Evolutionary conservation across 2,888 invertebrate genomes (phyloP).

Genomic region (Agapostemon virescens): DNA sequence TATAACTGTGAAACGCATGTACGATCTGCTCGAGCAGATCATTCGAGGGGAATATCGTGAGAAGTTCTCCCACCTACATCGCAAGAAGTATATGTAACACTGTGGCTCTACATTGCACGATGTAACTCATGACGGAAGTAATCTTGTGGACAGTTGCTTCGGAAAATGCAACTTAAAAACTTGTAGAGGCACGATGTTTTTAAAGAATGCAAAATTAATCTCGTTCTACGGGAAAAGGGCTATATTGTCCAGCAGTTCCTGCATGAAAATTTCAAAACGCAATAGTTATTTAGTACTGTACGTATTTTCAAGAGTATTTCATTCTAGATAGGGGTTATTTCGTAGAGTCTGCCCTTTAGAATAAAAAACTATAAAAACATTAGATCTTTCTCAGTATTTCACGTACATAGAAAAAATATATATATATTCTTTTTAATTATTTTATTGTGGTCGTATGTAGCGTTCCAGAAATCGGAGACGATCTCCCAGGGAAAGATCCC

Average conservation of each 20-base stretch:
- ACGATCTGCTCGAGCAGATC: neutral
- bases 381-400: neutral
- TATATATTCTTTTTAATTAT: neutral
- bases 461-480: constrained; percentile 91
- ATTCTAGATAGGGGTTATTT: constrained; percentile 8
- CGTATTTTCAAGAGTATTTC: constrained; percentile 77
- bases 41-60: neutral
- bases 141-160: neutral
- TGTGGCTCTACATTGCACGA: neutral
- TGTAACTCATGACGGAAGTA: constrained; percentile 26
- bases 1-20: constrained; percentile 14
- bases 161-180: constrained; percentile 27
- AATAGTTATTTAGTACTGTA: constrained; percentile 88
- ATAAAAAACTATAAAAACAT: neutral
- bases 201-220: constrained; percentile 64
- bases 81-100: neutral
- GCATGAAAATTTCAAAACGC: constrained; percentile 78
- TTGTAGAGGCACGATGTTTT: constrained; percentile 16
- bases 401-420: neutral
- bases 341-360: neutral
- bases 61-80: constrained; percentile 9
- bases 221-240: constrained; percentile 77
- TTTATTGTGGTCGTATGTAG: constrained; percentile 30
- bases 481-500: constrained; percentile 88
- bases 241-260: constrained; percentile 71